phyloP scores from a whole-genome alignment of 2,797 vertebrate species.

The Pteronotus mesoamericanus region DNA sequence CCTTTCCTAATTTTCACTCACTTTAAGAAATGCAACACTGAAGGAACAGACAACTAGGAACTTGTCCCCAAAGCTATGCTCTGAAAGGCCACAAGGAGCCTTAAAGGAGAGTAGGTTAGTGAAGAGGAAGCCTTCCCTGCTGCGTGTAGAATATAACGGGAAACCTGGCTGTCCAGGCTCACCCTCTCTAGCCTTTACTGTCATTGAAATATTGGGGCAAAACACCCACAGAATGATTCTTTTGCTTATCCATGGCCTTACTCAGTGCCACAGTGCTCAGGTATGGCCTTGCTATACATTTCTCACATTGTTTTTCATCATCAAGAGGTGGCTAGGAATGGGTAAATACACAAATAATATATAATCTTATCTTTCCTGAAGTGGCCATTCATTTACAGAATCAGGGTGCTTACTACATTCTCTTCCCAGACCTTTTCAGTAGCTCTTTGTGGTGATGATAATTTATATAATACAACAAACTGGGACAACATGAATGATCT shows the following conservation, averaged over 20 bases:
- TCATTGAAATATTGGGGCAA: neutral
- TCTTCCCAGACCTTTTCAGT: neutral
- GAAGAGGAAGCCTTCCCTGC: neutral
- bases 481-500: neutral
- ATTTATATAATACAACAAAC: neutral
- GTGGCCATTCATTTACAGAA: neutral
- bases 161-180: neutral
- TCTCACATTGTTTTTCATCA: neutral
- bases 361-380: neutral
- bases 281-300: neutral
- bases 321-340: neutral
- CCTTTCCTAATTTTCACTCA: neutral
- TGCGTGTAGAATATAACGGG: neutral
- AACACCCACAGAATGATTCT: neutral
- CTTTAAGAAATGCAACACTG: neutral
- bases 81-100: neutral
- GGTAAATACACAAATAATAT: neutral
- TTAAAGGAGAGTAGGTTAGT: neutral
- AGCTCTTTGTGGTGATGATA: neutral
- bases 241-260: neutral
- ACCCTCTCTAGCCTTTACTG: neutral
- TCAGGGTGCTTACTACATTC: neutral
- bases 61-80: neutral
- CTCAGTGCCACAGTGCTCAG: neutral
- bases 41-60: neutral